Base-by-base conservation (phyloP, 2,888 invertebrate genomes). In the Cylloceria caligata region DNA sequence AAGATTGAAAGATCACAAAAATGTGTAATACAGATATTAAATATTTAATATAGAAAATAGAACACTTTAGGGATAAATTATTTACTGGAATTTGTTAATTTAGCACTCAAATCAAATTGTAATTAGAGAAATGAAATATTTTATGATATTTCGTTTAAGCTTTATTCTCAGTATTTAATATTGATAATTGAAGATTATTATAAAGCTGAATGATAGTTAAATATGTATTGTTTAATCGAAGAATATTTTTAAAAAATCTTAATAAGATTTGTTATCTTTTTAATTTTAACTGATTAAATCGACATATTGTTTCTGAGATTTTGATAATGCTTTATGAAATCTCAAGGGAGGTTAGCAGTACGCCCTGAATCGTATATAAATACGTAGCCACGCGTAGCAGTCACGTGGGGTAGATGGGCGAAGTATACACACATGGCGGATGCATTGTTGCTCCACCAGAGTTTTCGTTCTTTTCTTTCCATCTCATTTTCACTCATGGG, bases 351-450 rank as follows among this genome's bases (percentile, higher is more conserved):
- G 16, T 19, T 19, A 9, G 19, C 9, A 16, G 60, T 16, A 9
- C 2, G 19, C 16, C 60, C 34, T 24, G 60, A 57, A 57, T 6
- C n/a, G n/a, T n/a, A 3, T 30, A n/a, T 19, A 19, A 60, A 64
- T 49, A 68, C 57, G 9, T 34, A 19, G 36, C 49, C 60, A 60
- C 68, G 52, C 19, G 52, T 24, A 36, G 16, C 39, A 36, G 45
- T 71, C 52, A 75, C 57, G 74, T 65, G 74, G 78, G 71, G 65
- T 69, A 62, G n/a, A 27, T 39, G 30, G 45, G 21, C n/a, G 55
- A 69, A 36, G 16, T 21, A 49, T 55, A 49, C 79, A 68, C 75
- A 80, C 67, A 77, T 69, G 80, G 80, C 72, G 55, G 27, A 21
- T 73, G 68, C 68, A 76, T 72, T 76, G 79, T 76, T 49, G 68